Evolutionary conservation across 2,797 vertebrate species (phyloP).

Genomic region (Poeciliopsis paucimaculata): DNA sequence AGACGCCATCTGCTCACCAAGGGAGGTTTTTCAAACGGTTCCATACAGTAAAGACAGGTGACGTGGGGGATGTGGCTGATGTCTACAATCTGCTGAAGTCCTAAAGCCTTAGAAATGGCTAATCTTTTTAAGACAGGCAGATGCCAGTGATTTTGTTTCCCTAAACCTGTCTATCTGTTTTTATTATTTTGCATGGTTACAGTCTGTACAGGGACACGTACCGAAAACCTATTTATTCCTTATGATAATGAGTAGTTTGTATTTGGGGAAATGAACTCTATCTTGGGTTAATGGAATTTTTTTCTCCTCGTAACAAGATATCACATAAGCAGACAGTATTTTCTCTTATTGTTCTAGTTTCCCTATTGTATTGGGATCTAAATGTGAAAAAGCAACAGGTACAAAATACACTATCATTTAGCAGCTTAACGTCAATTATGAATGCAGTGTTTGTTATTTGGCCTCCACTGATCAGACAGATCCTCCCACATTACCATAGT

Average conservation of each 20-base stretch:
- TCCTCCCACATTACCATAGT: slow-evolving; percentile 31
- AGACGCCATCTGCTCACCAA: slow-evolving; percentile 80
- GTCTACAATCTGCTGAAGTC: not conserved
- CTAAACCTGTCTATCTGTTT: not conserved
- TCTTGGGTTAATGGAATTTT: slow-evolving; percentile 34
- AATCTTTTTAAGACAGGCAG: not conserved
- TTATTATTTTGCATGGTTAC: not conserved
- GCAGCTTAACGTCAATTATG: slow-evolving; percentile 45
- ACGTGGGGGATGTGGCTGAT: slow-evolving; percentile 58
- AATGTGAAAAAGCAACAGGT: slow-evolving; percentile 46
- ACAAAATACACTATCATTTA: slow-evolving; percentile 38
- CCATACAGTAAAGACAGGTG: slow-evolving; percentile 56
- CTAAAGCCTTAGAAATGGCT: not conserved
- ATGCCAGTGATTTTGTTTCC: not conserved
- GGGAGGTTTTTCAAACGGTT: slow-evolving; percentile 79
- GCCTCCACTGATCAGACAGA: slow-evolving; percentile 29
- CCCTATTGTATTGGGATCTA: slow-evolving; percentile 8
- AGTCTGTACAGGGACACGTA: not conserved
- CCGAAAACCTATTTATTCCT: not conserved
- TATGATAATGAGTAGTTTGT: not conserved
- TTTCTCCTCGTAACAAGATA: slow-evolving; percentile 38
- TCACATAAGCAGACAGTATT: slow-evolving; percentile 27
- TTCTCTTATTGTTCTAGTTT: slow-evolving; percentile 13
- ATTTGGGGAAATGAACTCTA: slow-evolving; percentile 1
- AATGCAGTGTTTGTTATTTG: slow-evolving; percentile 32